Conservation (phyloP, 2,797 vertebrate genomes). For the Acanthornis magna region DNA sequence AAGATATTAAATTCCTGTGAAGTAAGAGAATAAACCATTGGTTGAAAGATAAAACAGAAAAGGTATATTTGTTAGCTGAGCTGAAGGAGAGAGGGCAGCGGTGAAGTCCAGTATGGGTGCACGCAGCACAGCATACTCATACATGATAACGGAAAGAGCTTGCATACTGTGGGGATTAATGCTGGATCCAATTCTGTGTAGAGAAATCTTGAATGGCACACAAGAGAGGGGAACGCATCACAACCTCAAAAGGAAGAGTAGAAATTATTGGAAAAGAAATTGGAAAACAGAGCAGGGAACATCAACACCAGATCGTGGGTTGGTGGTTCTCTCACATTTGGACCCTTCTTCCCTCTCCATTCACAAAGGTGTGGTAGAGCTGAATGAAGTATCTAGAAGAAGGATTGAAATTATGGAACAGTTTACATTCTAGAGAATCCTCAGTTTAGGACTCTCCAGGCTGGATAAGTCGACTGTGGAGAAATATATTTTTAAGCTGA, state of each 20-base stretch:
- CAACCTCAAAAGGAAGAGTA: neutral
- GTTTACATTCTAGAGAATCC: neutral
- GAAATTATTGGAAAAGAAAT: neutral
- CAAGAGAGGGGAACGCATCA: neutral
- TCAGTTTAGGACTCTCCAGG: rapidly evolving
- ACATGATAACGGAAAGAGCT: neutral
- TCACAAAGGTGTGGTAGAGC: neutral
- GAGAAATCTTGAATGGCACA: neutral
- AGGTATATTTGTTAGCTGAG: no score
- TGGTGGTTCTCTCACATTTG: neutral
- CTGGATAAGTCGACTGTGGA: neutral
- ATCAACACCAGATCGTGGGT: neutral
- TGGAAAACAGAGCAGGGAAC: neutral
- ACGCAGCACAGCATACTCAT: neutral
- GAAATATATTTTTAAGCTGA: neutral
- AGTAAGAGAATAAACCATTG: neutral
- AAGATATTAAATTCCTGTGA: neutral
- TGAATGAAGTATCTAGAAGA: neutral
- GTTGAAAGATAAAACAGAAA: neutral
- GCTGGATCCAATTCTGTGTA: neutral
- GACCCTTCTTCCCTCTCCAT: neutral
- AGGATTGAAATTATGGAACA: neutral
- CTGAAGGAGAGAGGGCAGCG: neutral
- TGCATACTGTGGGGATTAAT: neutral
- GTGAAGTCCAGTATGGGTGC: neutral